These are phyloP conservation scores for Agriotes lineatus DNA, from an alignment of 2,888 invertebrate genomes.

Conservation along the genomic window DNA sequence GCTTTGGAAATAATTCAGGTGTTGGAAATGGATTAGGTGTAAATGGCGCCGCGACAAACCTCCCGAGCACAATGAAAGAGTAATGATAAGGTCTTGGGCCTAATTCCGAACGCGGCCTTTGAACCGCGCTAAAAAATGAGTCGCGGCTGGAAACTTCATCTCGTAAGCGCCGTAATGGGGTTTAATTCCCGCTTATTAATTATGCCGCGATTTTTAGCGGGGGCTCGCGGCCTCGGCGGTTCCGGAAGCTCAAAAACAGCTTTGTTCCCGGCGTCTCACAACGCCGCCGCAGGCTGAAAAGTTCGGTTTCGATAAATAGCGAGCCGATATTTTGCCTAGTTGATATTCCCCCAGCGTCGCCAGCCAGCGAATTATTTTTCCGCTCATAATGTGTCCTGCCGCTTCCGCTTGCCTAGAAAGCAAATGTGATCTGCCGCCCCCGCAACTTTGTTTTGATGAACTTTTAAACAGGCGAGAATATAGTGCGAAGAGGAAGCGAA, in stretches of 20 bases:
- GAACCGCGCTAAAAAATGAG: too few relatives aligned
- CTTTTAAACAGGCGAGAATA: constrained; percentile 35
- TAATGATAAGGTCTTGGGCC: neutral
- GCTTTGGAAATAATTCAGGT: constrained; percentile 29
- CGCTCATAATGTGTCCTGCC: constrained; percentile 36
- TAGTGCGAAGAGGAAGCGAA: constrained; percentile 25
- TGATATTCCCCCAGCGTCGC: constrained; percentile 35
- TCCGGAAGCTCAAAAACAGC: neutral
- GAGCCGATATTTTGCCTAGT: constrained; percentile 38
- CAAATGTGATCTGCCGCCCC: constrained; percentile 33
- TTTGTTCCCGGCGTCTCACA: neutral
- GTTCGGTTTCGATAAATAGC: constrained; percentile 30
- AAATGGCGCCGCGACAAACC: constrained; percentile 9
- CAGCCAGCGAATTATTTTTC: constrained; percentile 36
- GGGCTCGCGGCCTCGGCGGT: too few relatives aligned
- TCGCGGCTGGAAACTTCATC: too few relatives aligned
- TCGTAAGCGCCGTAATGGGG: too few relatives aligned
- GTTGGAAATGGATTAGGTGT: constrained; percentile 25
- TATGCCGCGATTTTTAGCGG: too few relatives aligned
- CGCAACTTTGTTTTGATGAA: constrained; percentile 42
- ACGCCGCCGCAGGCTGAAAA: constrained; percentile 11
- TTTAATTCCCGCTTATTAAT: too few relatives aligned
- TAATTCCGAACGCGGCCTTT: too few relatives aligned
- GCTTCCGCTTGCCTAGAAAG: constrained; percentile 34
- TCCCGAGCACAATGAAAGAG: neutral